phyloP scores from a whole-genome alignment of 2,888 invertebrate genomes.

The Mythimna lalbum region DNA sequence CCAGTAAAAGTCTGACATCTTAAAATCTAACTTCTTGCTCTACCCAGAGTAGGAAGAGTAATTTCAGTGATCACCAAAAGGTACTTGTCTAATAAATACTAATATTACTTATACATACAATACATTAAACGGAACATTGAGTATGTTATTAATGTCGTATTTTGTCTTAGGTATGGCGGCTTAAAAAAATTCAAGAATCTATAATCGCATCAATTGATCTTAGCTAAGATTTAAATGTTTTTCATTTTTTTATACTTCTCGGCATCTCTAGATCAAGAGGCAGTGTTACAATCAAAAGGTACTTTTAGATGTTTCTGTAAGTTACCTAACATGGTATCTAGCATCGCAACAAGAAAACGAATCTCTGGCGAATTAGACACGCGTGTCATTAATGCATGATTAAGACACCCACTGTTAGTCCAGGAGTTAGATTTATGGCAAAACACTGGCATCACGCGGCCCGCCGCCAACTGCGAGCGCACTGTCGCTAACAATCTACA shows the following conservation, averaged over 20 bases:
- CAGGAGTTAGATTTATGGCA: conserved; percentile 16
- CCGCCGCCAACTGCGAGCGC: background rate
- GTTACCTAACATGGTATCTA: conserved; percentile 46
- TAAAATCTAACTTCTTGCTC: no score
- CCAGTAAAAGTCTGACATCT: no score
- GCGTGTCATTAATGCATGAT: conserved; percentile 41
- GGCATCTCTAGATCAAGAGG: background rate
- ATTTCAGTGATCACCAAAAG: no score
- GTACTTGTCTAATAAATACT: background rate
- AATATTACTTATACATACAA: no score
- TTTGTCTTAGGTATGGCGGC: background rate
- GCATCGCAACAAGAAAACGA: conserved; percentile 31
- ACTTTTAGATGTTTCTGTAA: conserved; percentile 18
- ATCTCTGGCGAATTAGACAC: conserved; percentile 37
- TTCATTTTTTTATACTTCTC: background rate
- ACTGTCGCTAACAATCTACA: conserved; percentile 29
- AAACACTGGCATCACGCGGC: conserved; percentile 26
- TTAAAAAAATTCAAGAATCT: background rate
- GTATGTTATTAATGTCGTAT: background rate
- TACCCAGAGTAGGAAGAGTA: no score
- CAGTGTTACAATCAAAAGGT: conserved; percentile 19
- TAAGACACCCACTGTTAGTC: conserved; percentile 35
- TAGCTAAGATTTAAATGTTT: background rate
- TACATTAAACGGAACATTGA: background rate
- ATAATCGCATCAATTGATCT: background rate